These are phyloP conservation scores for Sphecodes monilicornis DNA, from an alignment of 2,888 invertebrate species.

Conservation along the genomic window DNA sequence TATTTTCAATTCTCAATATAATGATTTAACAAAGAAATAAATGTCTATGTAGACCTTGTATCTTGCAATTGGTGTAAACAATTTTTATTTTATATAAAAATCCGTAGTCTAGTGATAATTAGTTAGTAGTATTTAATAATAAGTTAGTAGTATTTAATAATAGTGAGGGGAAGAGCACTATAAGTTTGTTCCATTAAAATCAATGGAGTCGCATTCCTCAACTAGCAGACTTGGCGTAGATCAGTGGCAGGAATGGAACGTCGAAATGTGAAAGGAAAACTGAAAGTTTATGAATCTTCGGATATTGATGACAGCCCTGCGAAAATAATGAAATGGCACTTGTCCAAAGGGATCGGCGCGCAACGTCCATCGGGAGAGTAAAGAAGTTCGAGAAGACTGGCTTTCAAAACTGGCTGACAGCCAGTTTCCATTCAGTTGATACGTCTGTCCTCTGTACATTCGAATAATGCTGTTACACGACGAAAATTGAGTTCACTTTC, in stretches of 20 bases:
- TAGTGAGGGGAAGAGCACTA: background rate
- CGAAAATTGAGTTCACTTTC: constrained; percentile 36
- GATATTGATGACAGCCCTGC: constrained; percentile 37
- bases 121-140: no score
- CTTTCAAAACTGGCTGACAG: constrained; percentile 41
- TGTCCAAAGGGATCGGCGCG: constrained; percentile 52
- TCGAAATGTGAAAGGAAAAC: background rate
- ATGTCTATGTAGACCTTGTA: no score
- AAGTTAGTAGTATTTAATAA: no score
- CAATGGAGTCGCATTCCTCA: background rate
- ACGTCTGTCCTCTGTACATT: constrained; percentile 37
- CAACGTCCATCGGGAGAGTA: constrained; percentile 47
- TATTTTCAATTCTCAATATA: no score
- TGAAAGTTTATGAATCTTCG: constrained; percentile 18
- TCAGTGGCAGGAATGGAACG: background rate
- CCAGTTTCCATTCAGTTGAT: constrained; percentile 54
- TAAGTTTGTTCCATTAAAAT: background rate
- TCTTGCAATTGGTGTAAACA: no score
- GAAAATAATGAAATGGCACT: constrained; percentile 67
- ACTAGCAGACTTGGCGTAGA: background rate
- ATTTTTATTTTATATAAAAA: no score
- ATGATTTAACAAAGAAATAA: no score
- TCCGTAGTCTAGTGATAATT: no score
- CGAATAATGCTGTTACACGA: constrained; percentile 44
- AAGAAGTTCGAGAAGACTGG: constrained; percentile 37